Conservation (phyloP, 1,140 invertebrate species). For the Drosophila sturtevanti region DNA sequence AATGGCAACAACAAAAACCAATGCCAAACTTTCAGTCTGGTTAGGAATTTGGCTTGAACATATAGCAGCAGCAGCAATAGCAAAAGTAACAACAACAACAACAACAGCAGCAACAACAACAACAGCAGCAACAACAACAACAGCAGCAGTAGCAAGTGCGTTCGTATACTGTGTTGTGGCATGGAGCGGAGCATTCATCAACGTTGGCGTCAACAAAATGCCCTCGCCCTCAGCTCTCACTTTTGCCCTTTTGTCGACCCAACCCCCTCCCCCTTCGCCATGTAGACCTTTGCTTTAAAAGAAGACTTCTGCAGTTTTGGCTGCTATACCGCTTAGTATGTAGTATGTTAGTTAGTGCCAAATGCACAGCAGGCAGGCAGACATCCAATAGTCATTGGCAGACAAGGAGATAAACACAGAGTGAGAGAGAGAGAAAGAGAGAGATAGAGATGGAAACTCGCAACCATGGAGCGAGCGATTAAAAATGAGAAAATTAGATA, state of each 20-base stretch:
- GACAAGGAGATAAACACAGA: conserved; percentile 13
- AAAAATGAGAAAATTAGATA: conserved; percentile 66
- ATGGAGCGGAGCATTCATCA: conserved; percentile 1
- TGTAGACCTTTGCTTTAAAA: too few relatives aligned
- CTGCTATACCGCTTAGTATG: neutral
- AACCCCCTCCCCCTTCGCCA: neutral
- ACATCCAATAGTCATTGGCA: neutral
- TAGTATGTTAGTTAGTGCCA: neutral
- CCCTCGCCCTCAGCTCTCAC: too few relatives aligned
- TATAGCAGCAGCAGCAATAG: neutral
- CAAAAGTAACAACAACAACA: neutral
- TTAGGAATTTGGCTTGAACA: conserved; percentile 51
- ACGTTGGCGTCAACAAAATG: neutral
- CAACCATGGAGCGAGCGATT: conserved; percentile 16
- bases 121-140: neutral
- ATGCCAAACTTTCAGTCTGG: conserved; percentile 53
- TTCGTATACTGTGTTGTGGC: neutral
- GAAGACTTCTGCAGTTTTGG: too few relatives aligned
- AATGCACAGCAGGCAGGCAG: conserved; percentile 42
- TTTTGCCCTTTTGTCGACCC: too few relatives aligned
- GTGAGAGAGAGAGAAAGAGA: conserved; percentile 18
- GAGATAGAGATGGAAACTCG: conserved; percentile 1
- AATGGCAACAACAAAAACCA: conserved; percentile 42
- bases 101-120: neutral
- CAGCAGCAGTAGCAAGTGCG: neutral